A percentile compares a stretch with the other conserved stretches of the same genome.
Evolutionary conservation across 2,113 vertebrate species (phyloP).

Genomic region (Oryzias curvinotus): DNA sequence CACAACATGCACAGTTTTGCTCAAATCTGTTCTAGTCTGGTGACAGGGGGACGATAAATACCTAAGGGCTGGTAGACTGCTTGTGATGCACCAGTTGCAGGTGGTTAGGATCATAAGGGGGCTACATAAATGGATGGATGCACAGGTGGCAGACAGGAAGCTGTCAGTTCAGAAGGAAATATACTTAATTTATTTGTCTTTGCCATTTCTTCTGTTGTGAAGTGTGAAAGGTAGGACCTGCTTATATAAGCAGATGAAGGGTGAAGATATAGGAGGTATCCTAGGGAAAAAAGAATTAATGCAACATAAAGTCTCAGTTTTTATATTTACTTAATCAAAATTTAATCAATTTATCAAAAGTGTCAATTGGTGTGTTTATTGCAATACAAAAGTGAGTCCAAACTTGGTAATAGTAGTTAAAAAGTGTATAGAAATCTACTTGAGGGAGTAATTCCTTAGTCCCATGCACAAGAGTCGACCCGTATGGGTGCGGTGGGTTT

Average conservation of each 20-base stretch:
- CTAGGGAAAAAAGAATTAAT: background rate
- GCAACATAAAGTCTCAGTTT: too few species aligned
- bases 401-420: too few species aligned
- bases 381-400: too few species aligned
- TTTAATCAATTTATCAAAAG: too few species aligned
- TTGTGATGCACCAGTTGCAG: conserved; percentile 32
- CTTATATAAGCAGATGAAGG: background rate
- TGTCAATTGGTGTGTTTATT: too few species aligned
- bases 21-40: conserved; percentile 18
- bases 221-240: background rate
- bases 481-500: too few species aligned
- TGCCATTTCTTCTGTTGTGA: conserved; percentile 18
- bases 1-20: conserved; percentile 6
- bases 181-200: conserved; percentile 33
- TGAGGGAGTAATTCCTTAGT: too few species aligned
- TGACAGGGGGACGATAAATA: conserved; percentile 39
- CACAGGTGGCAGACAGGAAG: conserved; percentile 39
- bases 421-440: background rate
- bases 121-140: conserved; percentile 35
- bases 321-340: too few species aligned
- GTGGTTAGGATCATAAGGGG: conserved; percentile 34
- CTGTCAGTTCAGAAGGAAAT: conserved; percentile 22
- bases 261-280: background rate
- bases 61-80: conserved; percentile 22
- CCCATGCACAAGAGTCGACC: too few species aligned